Evolutionary conservation across 2,888 invertebrate species (phyloP), one percentile per base, ranked within the genome.

Genomic region (Caenorhabditis zanzibari): DNA sequence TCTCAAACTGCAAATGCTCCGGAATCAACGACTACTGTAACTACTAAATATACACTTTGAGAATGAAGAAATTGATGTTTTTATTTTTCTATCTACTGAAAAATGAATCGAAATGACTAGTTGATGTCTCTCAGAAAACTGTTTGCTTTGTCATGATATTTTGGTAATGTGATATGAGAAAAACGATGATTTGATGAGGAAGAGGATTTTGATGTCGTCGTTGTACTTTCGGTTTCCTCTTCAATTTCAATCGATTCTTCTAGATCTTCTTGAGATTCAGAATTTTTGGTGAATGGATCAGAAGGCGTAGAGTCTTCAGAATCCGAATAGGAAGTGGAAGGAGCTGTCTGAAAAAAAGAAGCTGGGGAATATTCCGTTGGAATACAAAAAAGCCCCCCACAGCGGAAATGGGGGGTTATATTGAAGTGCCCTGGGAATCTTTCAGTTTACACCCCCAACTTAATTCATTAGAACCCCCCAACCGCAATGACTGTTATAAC

Each of bases 91-190:
- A 4, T 54, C 54, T 54, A 54, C 24, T 26, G 4, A 54, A 28
- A n/a, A 28, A 66, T 49, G 19, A 19, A 14, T 32, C 16, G 22
- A 44, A 58, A 44, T 72, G 74, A 81, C 75, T 82, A 82, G 71
- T 82, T 82, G 64, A 82, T 82, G 32, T 76, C 69, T 61, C 76
- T 71, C 28, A 82, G 38, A 76, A 82, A 82, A 41, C 49, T 64
- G 64, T 64, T 47, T 41, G 81, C 81, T 76, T 82, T 82, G 76
- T 82, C 81, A 76, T 82, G 81, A 82, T 82, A 82, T 64, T 76
- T 69, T 49, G 79, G 79, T 66, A 80, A 66, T 54, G 79, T 80
- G 64, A 72, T 72, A 56, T 80, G 66, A 38, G 79, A 80, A 49
- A 80, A 72, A 54, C 66, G 79, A n/a, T n/a, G n/a, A 32, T 61